These are phyloP conservation scores for Cyanoderma ruficeps DNA, from an alignment of 2,113 vertebrate genomes.

Conservation along the genomic window DNA sequence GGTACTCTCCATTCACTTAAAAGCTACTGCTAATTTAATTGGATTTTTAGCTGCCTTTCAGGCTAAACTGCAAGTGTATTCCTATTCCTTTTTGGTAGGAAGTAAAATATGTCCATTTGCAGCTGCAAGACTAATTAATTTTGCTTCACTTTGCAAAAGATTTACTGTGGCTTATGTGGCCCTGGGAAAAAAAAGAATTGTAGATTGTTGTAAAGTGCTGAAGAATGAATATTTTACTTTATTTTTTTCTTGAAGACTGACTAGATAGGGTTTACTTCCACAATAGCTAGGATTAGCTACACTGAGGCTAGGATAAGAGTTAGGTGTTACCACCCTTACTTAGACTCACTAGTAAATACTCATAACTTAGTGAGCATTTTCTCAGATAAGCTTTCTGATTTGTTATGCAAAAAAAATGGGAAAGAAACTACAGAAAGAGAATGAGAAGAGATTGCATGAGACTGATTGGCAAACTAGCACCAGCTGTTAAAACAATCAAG, in stretches of 20 bases:
- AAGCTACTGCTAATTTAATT: conserved; percentile 9
- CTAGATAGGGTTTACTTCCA: background rate
- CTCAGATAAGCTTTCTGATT: background rate
- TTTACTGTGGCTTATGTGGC: conserved; percentile 1
- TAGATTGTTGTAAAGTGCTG: background rate
- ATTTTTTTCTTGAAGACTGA: background rate
- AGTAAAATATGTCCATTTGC: conserved; percentile 30
- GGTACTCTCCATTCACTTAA: background rate
- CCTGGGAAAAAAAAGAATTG: background rate
- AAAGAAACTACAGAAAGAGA: background rate
- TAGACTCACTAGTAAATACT: background rate
- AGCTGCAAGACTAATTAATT: conserved; percentile 41
- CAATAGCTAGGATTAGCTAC: background rate
- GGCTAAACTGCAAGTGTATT: background rate
- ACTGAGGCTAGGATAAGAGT: background rate
- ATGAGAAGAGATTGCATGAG: background rate
- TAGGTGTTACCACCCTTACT: background rate
- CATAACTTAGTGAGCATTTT: background rate
- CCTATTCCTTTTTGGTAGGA: background rate
- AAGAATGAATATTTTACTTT: background rate
- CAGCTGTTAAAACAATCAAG: conserved; percentile 1
- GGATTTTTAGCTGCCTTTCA: conserved; percentile 24
- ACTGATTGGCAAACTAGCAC: conserved; percentile 7
- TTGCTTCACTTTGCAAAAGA: conserved; percentile 27
- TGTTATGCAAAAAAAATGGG: background rate